Evolutionary conservation across 2,113 vertebrate genomes (phyloP).

Genomic region (Menura novaehollandiae): DNA sequence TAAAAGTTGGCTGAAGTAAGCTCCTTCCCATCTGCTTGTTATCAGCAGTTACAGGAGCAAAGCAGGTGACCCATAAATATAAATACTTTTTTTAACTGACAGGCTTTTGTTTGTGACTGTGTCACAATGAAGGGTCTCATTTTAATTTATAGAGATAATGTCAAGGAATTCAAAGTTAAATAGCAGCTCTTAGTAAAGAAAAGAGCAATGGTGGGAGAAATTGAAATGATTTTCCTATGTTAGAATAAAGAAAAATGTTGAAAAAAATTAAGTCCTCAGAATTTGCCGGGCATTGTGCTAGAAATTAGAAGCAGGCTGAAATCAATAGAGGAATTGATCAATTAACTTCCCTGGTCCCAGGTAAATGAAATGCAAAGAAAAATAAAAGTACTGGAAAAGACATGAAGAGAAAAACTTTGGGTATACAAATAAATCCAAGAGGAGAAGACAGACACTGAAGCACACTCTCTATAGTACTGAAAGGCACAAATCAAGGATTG

Average conservation of each 20-base stretch:
- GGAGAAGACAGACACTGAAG: background rate
- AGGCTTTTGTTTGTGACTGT: conserved; percentile 5
- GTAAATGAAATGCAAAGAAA: background rate
- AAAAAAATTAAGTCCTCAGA: background rate
- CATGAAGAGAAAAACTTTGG: background rate
- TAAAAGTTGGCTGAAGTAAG: conserved; percentile 43
- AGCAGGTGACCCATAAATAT: conserved; percentile 50
- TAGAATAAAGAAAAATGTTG: background rate
- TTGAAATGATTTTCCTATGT: background rate
- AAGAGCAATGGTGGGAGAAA: background rate
- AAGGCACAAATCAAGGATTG: background rate
- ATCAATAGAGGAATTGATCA: background rate
- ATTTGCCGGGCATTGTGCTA: background rate
- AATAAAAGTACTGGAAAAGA: background rate
- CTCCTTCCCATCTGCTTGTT: conserved; percentile 63
- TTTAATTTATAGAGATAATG: background rate
- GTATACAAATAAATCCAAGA: background rate
- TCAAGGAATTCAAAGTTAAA: background rate
- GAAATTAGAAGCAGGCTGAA: background rate
- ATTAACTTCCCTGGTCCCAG: background rate
- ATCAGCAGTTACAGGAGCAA: conserved; percentile 31
- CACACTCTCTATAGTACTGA: rapidly evolving
- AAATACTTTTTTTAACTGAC: background rate
- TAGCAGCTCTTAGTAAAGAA: background rate
- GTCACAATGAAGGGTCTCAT: background rate